Conservation (phyloP, 2,113 vertebrate genomes). For the Excalfactoria chinensis region DNA sequence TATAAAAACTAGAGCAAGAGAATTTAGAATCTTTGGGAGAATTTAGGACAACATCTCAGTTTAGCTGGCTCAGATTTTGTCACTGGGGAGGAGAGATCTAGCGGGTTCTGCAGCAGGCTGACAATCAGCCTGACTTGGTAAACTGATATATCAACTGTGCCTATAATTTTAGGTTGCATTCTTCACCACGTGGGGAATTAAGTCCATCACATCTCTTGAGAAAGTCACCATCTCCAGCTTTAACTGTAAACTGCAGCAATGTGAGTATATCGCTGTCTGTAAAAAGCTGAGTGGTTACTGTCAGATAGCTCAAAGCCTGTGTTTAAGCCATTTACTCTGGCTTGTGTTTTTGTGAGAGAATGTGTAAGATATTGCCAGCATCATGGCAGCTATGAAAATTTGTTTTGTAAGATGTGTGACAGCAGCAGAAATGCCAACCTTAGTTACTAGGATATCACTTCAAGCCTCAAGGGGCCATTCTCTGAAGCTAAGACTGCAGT, state of each 20-base stretch:
- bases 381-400: background rate
- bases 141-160: background rate
- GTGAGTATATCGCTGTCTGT: constrained; percentile 73
- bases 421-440: background rate
- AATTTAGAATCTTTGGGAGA: background rate
- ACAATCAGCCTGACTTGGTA: background rate
- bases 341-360: background rate
- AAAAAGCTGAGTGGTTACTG: background rate
- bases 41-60: background rate
- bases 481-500: background rate
- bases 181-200: constrained; percentile 84
- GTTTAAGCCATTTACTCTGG: background rate
- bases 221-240: constrained; percentile 78
- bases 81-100: background rate
- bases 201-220: constrained; percentile 82
- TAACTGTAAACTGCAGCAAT: constrained; percentile 76
- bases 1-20: background rate
- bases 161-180: constrained; percentile 81
- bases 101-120: background rate
- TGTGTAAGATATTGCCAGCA: background rate
- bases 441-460: background rate
- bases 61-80: background rate
- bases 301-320: background rate
- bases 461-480: background rate
- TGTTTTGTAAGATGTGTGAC: background rate